Percentiles rank a stretch among this genome's conserved stretches.
Evolutionary conservation across 2,113 vertebrate species (phyloP).

Genomic region (Accipiter cooperii): DNA sequence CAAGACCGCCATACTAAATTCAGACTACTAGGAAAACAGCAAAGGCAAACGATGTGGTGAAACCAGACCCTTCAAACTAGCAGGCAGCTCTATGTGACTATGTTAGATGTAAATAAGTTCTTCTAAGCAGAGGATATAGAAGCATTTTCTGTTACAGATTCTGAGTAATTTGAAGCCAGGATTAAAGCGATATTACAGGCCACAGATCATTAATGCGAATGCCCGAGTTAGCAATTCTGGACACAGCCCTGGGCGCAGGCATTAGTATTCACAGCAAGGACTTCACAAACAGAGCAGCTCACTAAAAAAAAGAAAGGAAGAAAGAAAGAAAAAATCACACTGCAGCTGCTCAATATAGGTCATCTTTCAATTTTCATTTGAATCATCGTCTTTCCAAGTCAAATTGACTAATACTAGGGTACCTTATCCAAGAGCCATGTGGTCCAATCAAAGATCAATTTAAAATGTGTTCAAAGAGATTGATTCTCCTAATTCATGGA

Average conservation of each 20-base stretch:
- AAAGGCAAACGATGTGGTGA: neutral
- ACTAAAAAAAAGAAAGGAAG: neutral
- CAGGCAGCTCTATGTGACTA: neutral
- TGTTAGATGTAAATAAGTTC: neutral
- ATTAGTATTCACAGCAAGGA: slow-evolving; percentile 47
- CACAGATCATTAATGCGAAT: slow-evolving; percentile 50
- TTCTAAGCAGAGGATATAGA: neutral
- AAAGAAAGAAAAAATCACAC: neutral
- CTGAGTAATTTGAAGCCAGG: slow-evolving; percentile 19
- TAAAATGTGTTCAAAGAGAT: slow-evolving; percentile 12
- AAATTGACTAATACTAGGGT: slow-evolving; percentile 48
- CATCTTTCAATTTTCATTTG: slow-evolving; percentile 59
- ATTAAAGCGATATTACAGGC: slow-evolving; percentile 25
- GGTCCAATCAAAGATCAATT: slow-evolving; percentile 55
- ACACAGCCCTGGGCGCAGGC: neutral
- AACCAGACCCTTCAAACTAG: neutral
- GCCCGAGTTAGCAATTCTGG: slow-evolving; percentile 3
- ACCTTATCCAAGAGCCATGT: slow-evolving; percentile 15
- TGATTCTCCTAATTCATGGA: slow-evolving; percentile 14
- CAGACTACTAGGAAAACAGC: neutral
- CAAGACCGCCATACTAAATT: neutral
- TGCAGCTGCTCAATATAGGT: slow-evolving; percentile 25
- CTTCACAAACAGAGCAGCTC: slow-evolving; percentile 29
- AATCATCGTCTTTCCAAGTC: slow-evolving; percentile 47
- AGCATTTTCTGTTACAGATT: neutral